These are phyloP conservation scores for Cordilura impudica DNA, from an alignment of 2,888 invertebrate genomes.

Conservation along the genomic window DNA sequence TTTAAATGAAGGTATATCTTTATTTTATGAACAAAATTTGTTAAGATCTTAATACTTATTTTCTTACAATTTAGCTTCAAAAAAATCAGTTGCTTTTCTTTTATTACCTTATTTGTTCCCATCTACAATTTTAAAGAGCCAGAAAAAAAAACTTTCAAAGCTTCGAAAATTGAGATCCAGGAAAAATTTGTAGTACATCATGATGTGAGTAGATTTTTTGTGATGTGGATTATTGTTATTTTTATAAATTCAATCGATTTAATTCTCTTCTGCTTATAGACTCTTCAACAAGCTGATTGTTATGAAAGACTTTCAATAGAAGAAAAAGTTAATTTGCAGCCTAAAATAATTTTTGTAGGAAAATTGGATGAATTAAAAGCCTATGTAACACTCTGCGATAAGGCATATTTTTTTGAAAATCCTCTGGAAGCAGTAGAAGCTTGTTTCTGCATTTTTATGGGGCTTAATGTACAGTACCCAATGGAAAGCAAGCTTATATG, in stretches of 20 bases:
- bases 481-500: slow-evolving; percentile 5
- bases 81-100: slow-evolving; percentile 15
- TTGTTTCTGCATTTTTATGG: slow-evolving; percentile 17
- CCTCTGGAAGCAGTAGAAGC: slow-evolving; percentile 4
- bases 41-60: not conserved
- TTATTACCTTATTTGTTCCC: slow-evolving; percentile 36
- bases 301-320: not conserved
- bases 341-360: slow-evolving; percentile 17
- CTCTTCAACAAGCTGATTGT: not conserved
- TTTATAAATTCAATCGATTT: not conserved
- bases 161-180: slow-evolving; percentile 27
- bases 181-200: slow-evolving; percentile 30
- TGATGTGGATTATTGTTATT: no score
- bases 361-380: not conserved
- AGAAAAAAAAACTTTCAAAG: slow-evolving; percentile 9
- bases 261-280: not conserved
- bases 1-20: not conserved
- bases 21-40: not conserved
- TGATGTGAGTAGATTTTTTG: slow-evolving; percentile 14
- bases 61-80: not conserved
- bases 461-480: slow-evolving; percentile 5
- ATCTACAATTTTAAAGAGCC: not conserved
- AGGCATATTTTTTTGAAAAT: slow-evolving; percentile 6
- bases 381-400: slow-evolving; percentile 9
- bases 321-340: not conserved